Base-by-base conservation (phyloP, 2,888 invertebrate species). In the Acronicta psi region DNA sequence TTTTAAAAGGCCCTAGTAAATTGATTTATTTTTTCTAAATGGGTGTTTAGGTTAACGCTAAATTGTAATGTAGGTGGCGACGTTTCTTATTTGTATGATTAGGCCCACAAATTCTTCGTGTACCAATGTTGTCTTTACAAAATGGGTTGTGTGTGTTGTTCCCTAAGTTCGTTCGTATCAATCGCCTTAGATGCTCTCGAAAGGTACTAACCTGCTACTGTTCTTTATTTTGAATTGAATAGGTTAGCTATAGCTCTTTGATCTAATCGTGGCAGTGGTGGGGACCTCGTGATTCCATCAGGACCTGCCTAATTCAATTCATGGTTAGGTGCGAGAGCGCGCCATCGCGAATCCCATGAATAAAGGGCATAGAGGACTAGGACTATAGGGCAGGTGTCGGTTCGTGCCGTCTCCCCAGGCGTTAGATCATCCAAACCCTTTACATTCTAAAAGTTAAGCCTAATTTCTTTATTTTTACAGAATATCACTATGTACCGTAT, bases 141-240 rank as follows among this genome's bases (percentile, higher is more conserved):
- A 83, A 93, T 93, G 92, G 92, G 92, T 67, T 91, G 90, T 78
- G 87, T 91, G 47, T 90, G 90, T 74, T 91, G 89, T 82, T 88
- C 92, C 25, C 56, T 92, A 31, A 85, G 89, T 82, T 86, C 91
- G 29, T 90, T 92, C 65, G 74, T 91, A 42, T 92, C 92, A 16
- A 83, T 90, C 44, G 63, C 88, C 23, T 69, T 93, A 80, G 84
- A 93, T 82, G 89, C 92, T 31, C 73, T 87, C 41, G 92, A 93
- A 82, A 89, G 92, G 93, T 92, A 85, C 0, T n/a, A 9, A 23
- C 13, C 17, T 37, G 2, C 36, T 16, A 31, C 4, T n/a, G n/a
- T 42, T 38, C 17, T 3, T 9, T 16, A 16, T 36, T 36, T 25
- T 9, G n/a, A 25, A 9, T 25, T 25, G 7, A 8, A 25, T 25